Base-by-base conservation (phyloP, 1,140 invertebrate genomes). In the Bombyx mandarina region DNA sequence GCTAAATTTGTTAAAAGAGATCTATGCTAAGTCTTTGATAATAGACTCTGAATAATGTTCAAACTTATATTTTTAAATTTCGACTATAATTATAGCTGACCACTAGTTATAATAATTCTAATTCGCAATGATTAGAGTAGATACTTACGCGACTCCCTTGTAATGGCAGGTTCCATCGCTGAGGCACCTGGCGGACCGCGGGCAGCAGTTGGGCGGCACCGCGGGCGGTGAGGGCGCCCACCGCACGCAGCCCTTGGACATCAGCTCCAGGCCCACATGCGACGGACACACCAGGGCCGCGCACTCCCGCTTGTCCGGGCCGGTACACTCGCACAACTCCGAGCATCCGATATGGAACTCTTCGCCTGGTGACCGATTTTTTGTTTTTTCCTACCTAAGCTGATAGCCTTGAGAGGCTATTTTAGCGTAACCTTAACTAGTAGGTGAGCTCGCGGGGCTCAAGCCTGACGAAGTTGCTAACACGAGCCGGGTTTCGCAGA, bases 161-260 rank as follows among this genome's bases (percentile, higher is more conserved):
- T 93, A 94, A 44, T 86, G 73, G 69, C 94, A 95, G 0, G 93
- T 94, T 6, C 94, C 94, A 77, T 95, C 94, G 74, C 93, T 93
- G 58, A 92, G 89, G 65, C 94, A 96, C 43, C 90, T 89, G 56
- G 95, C 91, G 62, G 92, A 89, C 68, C 94, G 89, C 0, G 95
- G 94, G 80, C 96, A 97, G 79, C 96, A 97, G 62, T 93, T 91
- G 0, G 96, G 95, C 7, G 94, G 91, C 50, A 88, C 89, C 0
- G 95, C 92, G 12, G 91, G 89, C 0, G 94, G 93, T 10, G 92
- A 92, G 0, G 92, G 92, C 65, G 95, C 94, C 96, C 96, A 97
- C 61, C 93, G 90, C 0, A 97, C 76, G 76, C 96, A 98, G 50
- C 93, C 90, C 1, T 94, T 92, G 71, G 96, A 93, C n/a, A 96